Conservation (phyloP, 2,113 vertebrate genomes). For the Dolichotis patagonum region DNA sequence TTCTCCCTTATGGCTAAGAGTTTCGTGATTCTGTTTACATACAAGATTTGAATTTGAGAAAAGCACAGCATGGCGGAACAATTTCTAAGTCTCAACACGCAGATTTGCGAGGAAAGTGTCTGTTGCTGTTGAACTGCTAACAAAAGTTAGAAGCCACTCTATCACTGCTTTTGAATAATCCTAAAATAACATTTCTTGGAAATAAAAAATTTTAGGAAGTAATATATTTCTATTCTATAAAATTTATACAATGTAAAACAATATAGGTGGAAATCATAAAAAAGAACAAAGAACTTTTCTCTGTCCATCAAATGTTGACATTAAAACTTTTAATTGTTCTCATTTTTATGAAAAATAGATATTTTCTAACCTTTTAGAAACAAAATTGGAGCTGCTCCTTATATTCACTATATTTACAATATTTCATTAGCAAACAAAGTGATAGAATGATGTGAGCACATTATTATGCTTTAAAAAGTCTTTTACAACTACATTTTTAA, state of each 20-base stretch:
- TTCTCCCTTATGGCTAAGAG: neutral
- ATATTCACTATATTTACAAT: neutral
- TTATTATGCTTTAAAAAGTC: neutral
- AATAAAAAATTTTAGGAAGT: neutral
- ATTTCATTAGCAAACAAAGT: neutral
- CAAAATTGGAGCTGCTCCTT: neutral
- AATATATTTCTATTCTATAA: neutral
- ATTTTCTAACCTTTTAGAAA: neutral
- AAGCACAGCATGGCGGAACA: neutral
- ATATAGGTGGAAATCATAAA: neutral
- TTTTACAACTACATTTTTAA: neutral
- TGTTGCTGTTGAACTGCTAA: neutral
- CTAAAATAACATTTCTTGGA: neutral
- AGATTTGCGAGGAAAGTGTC: neutral
- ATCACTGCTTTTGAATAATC: neutral
- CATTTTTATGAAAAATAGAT: neutral
- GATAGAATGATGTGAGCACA: neutral
- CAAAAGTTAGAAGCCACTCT: neutral
- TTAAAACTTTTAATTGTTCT: neutral
- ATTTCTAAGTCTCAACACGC: neutral
- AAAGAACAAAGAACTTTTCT: neutral
- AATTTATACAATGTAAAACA: neutral
- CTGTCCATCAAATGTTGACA: neutral
- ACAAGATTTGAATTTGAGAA: slow-evolving; percentile 8
- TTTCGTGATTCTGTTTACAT: slow-evolving; percentile 28